Conservation (phyloP, 2,888 invertebrate species). For the Thecocarcelia acutangulata region DNA sequence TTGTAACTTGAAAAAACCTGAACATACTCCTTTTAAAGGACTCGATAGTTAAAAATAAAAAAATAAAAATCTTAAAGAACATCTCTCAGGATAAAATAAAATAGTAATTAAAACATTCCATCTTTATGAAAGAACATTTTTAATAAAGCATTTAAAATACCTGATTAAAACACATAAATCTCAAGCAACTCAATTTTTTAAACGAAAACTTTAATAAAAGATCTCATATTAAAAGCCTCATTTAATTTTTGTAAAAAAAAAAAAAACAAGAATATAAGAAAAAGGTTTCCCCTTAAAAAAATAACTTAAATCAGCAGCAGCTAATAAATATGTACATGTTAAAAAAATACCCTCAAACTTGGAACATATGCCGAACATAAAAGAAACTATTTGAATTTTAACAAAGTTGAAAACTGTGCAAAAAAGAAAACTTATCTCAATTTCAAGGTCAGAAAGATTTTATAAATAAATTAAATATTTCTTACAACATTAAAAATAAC, state of each 20-base stretch:
- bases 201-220: slow-evolving; percentile 33
- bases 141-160: slow-evolving; percentile 57
- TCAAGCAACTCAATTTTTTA: slow-evolving; percentile 60
- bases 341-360: slow-evolving; percentile 3
- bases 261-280: slow-evolving; percentile 26
- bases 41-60: slow-evolving; percentile 24
- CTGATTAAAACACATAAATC: slow-evolving; percentile 54
- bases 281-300: slow-evolving; percentile 41
- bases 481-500: slow-evolving; percentile 16
- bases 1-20: slow-evolving; percentile 51
- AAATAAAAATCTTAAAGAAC: slow-evolving; percentile 32
- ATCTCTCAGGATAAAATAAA: slow-evolving; percentile 54
- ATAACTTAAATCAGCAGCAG: neutral
- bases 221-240: slow-evolving; percentile 45
- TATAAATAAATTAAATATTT: slow-evolving; percentile 41
- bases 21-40: slow-evolving; percentile 53
- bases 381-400: slow-evolving; percentile 27
- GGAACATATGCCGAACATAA: neutral
- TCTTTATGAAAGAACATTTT: slow-evolving; percentile 51
- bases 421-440: slow-evolving; percentile 23
- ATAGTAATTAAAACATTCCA: slow-evolving; percentile 53
- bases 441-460: slow-evolving; percentile 50
- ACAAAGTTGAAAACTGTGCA: slow-evolving; percentile 15
- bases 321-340: slow-evolving; percentile 7
- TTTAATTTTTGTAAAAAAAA: slow-evolving; percentile 45